Evolutionary conservation across 37 sponge, comb jelly and placozoan genomes (phyloP).

Genomic region (Halisarca cf. caerulea): DNA sequence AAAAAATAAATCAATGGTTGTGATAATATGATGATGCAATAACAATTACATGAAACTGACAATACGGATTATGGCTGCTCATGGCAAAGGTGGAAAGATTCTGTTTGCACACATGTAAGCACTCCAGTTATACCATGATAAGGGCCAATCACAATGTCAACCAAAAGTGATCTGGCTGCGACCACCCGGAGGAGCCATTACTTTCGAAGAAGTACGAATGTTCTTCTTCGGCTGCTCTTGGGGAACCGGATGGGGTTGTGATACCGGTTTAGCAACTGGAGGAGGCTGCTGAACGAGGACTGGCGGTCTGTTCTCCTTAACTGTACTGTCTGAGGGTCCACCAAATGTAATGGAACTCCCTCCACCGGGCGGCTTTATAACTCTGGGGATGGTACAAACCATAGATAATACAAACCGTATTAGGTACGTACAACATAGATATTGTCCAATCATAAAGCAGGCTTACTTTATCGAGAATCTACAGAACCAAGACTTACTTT

Average conservation of each 20-base stretch:
- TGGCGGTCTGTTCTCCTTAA: background rate
- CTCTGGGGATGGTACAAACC: too few relatives aligned
- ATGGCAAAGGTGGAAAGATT: too few relatives aligned
- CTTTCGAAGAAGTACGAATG: conserved; percentile 36
- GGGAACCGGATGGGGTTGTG: too few relatives aligned
- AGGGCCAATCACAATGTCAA: conserved; percentile 8
- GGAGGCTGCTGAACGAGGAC: background rate
- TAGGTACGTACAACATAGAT: too few relatives aligned
- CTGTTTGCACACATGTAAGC: background rate
- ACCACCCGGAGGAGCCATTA: conserved; percentile 48
- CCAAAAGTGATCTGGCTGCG: conserved; percentile 36
- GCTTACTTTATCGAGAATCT: background rate
- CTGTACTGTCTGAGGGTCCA: background rate
- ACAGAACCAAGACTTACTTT: background rate
- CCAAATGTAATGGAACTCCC: conserved; percentile 34
- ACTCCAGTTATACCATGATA: background rate
- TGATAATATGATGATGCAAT: too few relatives aligned
- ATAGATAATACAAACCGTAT: too few relatives aligned
- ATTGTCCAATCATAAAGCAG: too few relatives aligned
- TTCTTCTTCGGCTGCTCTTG: background rate
- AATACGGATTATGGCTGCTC: too few relatives aligned
- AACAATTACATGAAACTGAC: too few relatives aligned
- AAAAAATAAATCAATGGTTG: too few relatives aligned
- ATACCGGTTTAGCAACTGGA: background rate
- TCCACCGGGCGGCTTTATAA: conserved; percentile 68